Conservation (phyloP, 2,888 invertebrate species). For the Agriopis aurantiaria region DNA sequence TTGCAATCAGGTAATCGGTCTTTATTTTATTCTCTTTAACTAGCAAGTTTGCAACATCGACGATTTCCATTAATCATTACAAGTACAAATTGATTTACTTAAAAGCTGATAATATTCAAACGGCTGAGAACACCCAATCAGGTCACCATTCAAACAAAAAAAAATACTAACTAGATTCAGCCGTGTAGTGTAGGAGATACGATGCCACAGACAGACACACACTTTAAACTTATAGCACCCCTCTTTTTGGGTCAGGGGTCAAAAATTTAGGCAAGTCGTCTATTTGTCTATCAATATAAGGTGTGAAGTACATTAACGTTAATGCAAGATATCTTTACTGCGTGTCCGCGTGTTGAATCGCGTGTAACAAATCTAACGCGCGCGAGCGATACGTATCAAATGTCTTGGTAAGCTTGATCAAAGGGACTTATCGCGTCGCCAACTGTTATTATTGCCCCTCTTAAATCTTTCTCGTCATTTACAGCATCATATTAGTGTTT, state of each 20-base stretch:
- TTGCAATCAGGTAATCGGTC: constrained; percentile 47
- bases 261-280: not conserved
- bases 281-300: constrained; percentile 4
- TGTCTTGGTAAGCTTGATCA: constrained; percentile 50
- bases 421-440: constrained; percentile 42
- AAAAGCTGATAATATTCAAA: too few relatives aligned
- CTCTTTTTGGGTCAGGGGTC: too few relatives aligned
- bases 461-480: constrained; percentile 41
- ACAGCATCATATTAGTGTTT: constrained; percentile 43
- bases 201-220: too few relatives aligned
- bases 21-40: not conserved
- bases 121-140: too few relatives aligned
- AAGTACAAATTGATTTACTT: not conserved
- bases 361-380: constrained; percentile 54
- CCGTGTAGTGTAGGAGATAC: too few relatives aligned
- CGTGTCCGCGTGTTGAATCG: constrained; percentile 51
- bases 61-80: not conserved
- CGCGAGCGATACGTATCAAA: constrained; percentile 57
- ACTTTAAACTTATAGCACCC: too few relatives aligned
- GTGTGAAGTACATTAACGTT: constrained; percentile 33
- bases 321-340: constrained; percentile 33
- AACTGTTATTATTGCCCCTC: constrained; percentile 40
- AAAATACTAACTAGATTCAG: too few relatives aligned
- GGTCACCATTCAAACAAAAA: too few relatives aligned
- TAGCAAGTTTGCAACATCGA: constrained; percentile 5